These are phyloP conservation scores for Melanerpes aurifrons DNA, from an alignment of 2,113 vertebrate species.

Conservation along the genomic window DNA sequence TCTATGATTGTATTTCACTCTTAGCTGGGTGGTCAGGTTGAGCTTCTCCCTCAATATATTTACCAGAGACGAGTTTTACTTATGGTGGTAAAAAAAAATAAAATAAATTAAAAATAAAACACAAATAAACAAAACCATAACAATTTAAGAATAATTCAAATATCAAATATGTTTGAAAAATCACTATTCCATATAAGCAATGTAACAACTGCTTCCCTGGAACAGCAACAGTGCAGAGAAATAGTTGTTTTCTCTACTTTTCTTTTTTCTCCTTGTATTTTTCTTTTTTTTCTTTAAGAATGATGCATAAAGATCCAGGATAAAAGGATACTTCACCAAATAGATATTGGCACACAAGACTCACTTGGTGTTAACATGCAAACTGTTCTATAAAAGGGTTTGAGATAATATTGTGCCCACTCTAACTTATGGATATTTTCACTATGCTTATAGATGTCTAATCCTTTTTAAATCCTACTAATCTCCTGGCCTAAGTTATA, in stretches of 20 bases:
- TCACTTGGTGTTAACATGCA: background rate
- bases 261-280: background rate
- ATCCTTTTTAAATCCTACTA: slow-evolving; percentile 10
- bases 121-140: no score
- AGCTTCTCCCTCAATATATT: background rate
- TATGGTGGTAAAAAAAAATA: background rate
- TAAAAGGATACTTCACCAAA: background rate
- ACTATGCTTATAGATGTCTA: background rate
- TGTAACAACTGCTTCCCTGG: background rate
- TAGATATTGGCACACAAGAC: background rate
- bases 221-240: background rate
- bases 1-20: background rate
- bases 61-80: background rate
- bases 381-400: background rate
- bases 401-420: background rate
- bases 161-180: background rate
- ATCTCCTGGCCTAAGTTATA: slow-evolving; percentile 5
- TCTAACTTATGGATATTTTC: background rate
- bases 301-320: background rate
- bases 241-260: background rate
- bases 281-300: background rate
- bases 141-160: background rate
- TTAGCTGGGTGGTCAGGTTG: background rate
- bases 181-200: background rate
- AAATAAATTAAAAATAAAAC: background rate